These are phyloP conservation scores for Andrena chrysosceles DNA, from an alignment of 2,888 invertebrate species.

Conservation along the genomic window DNA sequence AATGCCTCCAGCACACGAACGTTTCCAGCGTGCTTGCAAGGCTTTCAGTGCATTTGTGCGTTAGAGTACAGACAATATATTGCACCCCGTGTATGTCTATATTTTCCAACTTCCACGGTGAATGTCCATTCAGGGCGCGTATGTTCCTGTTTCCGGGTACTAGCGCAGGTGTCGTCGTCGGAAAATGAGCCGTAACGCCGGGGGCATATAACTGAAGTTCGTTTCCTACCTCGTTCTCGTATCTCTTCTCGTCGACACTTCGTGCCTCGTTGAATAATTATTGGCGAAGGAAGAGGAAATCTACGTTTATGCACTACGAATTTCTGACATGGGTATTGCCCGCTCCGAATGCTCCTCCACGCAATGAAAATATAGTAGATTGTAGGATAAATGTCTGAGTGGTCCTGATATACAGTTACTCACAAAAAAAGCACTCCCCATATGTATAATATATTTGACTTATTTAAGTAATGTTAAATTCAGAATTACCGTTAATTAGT, in stretches of 20 bases:
- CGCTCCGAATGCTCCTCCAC: not conserved
- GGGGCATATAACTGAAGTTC: constrained; percentile 41
- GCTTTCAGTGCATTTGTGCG: constrained; percentile 11
- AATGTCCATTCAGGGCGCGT: constrained; percentile 4
- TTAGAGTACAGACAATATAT: constrained; percentile 14
- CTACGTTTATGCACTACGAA: not conserved
- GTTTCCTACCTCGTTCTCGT: constrained; percentile 40
- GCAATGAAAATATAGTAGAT: not conserved
- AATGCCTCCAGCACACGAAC: not conserved
- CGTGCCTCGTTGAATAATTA: constrained; percentile 25
- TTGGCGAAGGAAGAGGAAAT: not conserved
- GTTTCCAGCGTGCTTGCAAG: not conserved
- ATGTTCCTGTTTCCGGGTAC: constrained; percentile 13
- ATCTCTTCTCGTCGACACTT: constrained; percentile 29
- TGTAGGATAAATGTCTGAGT: no score
- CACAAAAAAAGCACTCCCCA: not conserved
- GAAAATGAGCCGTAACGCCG: constrained; percentile 26
- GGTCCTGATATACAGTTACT: no score
- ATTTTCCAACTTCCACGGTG: constrained; percentile 12
- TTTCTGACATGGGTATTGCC: not conserved
- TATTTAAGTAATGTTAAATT: no score
- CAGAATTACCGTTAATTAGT: no score
- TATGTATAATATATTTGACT: not conserved
- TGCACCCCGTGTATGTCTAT: not conserved
- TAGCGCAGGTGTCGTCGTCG: constrained; percentile 43